These are phyloP conservation scores for Coregonus clupeaformis DNA, from an alignment of 2,113 vertebrate genomes.

Conservation along the genomic window DNA sequence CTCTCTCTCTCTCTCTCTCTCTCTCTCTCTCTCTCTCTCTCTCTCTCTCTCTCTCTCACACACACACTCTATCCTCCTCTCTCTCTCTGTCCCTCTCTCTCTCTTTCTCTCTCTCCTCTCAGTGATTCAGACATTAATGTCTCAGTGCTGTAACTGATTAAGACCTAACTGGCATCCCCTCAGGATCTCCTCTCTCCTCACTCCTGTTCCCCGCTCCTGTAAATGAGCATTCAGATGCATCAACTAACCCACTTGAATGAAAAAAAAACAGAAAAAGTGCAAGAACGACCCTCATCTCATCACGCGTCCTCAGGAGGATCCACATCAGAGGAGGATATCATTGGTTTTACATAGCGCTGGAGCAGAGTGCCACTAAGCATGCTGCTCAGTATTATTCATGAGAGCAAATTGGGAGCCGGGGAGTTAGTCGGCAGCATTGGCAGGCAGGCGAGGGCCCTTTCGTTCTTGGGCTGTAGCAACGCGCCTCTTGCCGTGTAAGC, in stretches of 20 bases:
- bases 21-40: conserved; percentile 5
- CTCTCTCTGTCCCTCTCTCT: conserved; percentile 18
- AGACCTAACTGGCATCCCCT: conserved; percentile 48
- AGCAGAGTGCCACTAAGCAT: conserved; percentile 45
- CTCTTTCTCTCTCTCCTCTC: neutral
- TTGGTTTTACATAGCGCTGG: conserved; percentile 63
- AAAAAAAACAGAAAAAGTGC: conserved; percentile 10
- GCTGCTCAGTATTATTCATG: conserved; percentile 78
- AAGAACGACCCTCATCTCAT: conserved; percentile 39
- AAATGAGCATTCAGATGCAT: conserved; percentile 73
- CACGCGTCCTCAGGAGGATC: conserved; percentile 56
- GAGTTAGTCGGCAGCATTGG: conserved; percentile 48
- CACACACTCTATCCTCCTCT: conserved; percentile 33
- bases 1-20: neutral
- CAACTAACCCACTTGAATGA: conserved; percentile 58
- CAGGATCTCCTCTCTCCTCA: conserved; percentile 15
- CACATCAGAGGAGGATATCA: conserved; percentile 68
- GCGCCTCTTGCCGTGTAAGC: conserved; percentile 42
- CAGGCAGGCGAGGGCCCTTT: conserved; percentile 30
- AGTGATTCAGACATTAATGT: conserved; percentile 49
- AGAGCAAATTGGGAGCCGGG: conserved; percentile 74
- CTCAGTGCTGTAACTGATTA: conserved; percentile 62
- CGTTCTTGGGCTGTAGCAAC: conserved; percentile 40
- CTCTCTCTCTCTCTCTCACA: conserved; percentile 15
- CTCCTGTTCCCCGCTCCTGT: conserved; percentile 48